A percentile compares a stretch with the other conserved stretches of the same genome.
Conservation (phyloP, 1,140 invertebrate genomes). For the Pseudomyrmex flavicornis region DNA sequence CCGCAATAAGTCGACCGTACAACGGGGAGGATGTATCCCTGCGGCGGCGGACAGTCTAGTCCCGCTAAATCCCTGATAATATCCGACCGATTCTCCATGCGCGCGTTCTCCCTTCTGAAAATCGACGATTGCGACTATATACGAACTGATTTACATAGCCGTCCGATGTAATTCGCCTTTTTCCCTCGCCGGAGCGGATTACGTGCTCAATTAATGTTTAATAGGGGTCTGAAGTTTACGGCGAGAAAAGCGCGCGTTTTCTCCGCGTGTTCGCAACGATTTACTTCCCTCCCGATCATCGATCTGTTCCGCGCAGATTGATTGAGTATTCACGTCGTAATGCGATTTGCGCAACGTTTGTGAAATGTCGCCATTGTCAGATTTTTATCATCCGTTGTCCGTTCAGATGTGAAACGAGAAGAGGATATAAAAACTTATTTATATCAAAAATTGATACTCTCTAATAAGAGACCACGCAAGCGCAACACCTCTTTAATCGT, state of each 20-base stretch:
- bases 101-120: background rate
- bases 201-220: conserved; percentile 51
- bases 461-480: background rate
- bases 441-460: background rate
- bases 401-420: too few species aligned
- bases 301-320: background rate
- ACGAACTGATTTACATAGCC: conserved; percentile 39
- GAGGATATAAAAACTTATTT: too few species aligned
- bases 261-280: background rate
- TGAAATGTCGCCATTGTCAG: background rate
- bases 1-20: conserved; percentile 47
- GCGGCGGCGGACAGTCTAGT: conserved; percentile 40
- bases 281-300: background rate
- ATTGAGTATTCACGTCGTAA: background rate
- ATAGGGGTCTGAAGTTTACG: conserved; percentile 27
- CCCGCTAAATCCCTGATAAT: conserved; percentile 50
- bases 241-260: conserved; percentile 3
- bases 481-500: conserved; percentile 11
- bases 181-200: conserved; percentile 7
- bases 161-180: conserved; percentile 43
- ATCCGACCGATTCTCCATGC: conserved; percentile 46
- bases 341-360: too few species aligned
- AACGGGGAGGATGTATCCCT: conserved; percentile 4
- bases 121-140: conserved; percentile 43
- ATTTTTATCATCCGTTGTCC: background rate